Base-by-base conservation (phyloP, 2,113 vertebrate species). In the Phalacrocorax carbo region DNA sequence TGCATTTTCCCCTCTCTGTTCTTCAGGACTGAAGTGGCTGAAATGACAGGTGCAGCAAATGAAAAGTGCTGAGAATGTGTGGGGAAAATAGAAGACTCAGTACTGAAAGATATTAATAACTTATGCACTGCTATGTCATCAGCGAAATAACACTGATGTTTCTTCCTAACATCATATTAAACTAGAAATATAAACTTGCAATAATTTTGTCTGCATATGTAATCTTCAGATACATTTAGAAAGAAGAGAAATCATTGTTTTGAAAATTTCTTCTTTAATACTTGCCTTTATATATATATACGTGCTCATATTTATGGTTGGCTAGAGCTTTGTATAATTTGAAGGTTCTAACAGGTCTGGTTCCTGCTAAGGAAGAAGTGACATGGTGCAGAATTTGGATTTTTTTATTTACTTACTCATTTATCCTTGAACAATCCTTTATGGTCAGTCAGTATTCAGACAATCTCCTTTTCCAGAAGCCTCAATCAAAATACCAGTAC, bases 1-100 rank as follows among this genome's bases (percentile, higher is more conserved):
- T 94, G 86, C 92, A 48, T 97, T 97, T 97, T 92, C 36, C 64
- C 80, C 73, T 96, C 14, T 21, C 82, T 90, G 71, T 93, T 96
- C 88, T 95, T 94, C 21, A 51, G 64, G 90, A 72, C 90, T 90
- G 79, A 96, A 88, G 89, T 93, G 69, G 86, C 83, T 95, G 92
- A 89, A 81, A 48, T n/a, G 85, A 88, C 96, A 98, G 88, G 84
- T 86, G n/a, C 92, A 92, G 71, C 90, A 92, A 95, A 73, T 83
- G 55, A 85, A 72, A 94, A 95, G 71, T 71, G n/a, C 90, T 95
- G 81, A 91, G 76, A 90, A 70, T 46, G 38, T 23, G n/a, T 78
- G 49, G 51, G 81, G 58, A 92, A 80, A 87, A 83, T 20, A 60
- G 29, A 89, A 88, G 52, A 49, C 68, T 73, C 84, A 85, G 22